Evolutionary conservation across 2,888 invertebrate species (phyloP), one percentile per base, ranked within the genome.

Genomic region (Megamerina dolium): DNA sequence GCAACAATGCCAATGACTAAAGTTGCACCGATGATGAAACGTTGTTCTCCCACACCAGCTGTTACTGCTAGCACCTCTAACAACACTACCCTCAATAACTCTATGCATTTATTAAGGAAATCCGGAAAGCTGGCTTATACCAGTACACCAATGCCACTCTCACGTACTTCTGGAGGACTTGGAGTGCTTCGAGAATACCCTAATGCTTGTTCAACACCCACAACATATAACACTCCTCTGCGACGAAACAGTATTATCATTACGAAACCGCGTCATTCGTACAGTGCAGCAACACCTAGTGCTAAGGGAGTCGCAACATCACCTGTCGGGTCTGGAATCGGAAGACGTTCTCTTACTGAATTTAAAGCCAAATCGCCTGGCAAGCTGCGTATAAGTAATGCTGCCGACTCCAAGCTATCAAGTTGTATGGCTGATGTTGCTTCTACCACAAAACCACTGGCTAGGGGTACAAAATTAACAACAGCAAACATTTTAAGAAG

Each of bases 1-100:
- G 62, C 62, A 9, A 57, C 59, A 5, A 50, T 61, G 33, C 62
- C 61, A 2, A 45, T 62, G 1, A 62, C 58, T 32, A 61, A 57
- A 26, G 55, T 59, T 6, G 53, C 55, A 6, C 57, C 60, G 1
- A 54, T 55, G 51, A 34, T 57, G 2, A 58, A 23, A 10, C 23
- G 8, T 23, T n/a, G n/a, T n/a, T 23, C 23, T 8, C 23, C 23
- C 6, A 6, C 23, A 8, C 8, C 8, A 8, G 10, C 23, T 10
- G 10, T 23, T 6, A 23, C 23, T 23, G 10, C 6, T 23, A 23
- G 23, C 10, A 23, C 6, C 6, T 10, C 6, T 10, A 23, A 23
- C 23, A 23, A 23, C 6, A 6, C 6, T 10, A 23, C 6, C 23
- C 10, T 23, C 6, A 23, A 23, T 10, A 23, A 10, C 10, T 23